These are phyloP conservation scores for Metopolophium dirhodum DNA, from an alignment of 1,140 invertebrate species.

Conservation along the genomic window DNA sequence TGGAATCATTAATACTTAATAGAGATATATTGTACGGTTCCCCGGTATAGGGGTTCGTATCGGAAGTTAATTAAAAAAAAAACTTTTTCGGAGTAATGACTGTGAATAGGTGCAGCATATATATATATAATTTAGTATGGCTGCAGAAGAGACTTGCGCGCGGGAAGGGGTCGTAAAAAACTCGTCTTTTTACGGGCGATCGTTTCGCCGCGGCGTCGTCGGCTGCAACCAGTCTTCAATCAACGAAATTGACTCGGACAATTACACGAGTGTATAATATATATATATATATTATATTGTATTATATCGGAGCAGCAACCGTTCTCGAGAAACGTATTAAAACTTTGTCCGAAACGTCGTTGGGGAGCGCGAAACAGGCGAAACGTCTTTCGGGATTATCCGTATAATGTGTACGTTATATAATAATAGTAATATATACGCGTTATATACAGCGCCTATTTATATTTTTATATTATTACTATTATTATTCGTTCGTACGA, in stretches of 20 bases:
- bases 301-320: not conserved
- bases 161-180: conserved; percentile 34
- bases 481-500: not conserved
- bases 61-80: conserved; percentile 41
- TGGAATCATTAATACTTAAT: not conserved
- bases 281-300: not conserved
- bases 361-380: not conserved
- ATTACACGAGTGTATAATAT: not conserved
- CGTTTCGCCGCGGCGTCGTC: not conserved
- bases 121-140: not conserved
- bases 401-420: not conserved
- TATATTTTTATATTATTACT: not conserved
- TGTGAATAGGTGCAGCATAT: not conserved
- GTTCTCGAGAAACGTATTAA: conserved; percentile 32
- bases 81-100: conserved; percentile 19
- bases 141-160: not conserved
- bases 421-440: not conserved
- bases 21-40: not conserved
- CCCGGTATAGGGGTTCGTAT: not conserved
- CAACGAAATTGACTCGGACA: conserved; percentile 52
- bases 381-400: not conserved
- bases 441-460: not conserved
- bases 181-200: conserved; percentile 23
- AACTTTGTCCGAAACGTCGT: conserved; percentile 13
- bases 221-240: conserved; percentile 21